phyloP scores from a whole-genome alignment of 2,113 vertebrate genomes.

The Tamias sibiricus region DNA sequence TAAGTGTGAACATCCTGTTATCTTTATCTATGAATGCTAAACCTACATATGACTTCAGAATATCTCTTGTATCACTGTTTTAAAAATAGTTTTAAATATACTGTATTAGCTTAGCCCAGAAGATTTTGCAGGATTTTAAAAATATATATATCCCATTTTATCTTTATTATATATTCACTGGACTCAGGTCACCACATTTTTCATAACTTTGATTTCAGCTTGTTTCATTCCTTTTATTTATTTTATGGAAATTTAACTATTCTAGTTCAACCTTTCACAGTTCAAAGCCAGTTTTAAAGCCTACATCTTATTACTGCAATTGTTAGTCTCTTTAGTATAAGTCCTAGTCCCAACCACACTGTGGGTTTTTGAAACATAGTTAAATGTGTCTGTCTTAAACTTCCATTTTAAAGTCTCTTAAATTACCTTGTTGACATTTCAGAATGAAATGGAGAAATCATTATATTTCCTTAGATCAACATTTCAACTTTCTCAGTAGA shows the following conservation, averaged over 20 bases:
- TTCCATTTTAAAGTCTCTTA: not conserved
- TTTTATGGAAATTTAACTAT: not conserved
- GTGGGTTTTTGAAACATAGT: not conserved
- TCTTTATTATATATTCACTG: not conserved
- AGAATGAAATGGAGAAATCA: not conserved
- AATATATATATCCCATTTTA: not conserved
- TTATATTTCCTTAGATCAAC: not conserved
- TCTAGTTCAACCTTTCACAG: not conserved
- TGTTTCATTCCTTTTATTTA: not conserved
- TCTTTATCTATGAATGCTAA: not conserved
- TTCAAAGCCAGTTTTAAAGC: not conserved
- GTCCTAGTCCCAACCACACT: accelerated
- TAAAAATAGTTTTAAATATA: not conserved
- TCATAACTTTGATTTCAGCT: not conserved
- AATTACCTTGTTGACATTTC: constrained; percentile 10
- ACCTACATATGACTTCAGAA: not conserved
- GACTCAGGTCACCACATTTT: not conserved
- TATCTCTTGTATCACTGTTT: not conserved
- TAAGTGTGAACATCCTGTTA: not conserved
- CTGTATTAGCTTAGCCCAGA: not conserved
- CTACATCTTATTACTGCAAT: not conserved
- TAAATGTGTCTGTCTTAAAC: not conserved
- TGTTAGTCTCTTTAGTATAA: not conserved
- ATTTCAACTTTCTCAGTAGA: not conserved
- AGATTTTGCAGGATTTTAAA: not conserved